phyloP scores from a whole-genome alignment of 2,113 vertebrate species.

The Otolemur garnettii region DNA sequence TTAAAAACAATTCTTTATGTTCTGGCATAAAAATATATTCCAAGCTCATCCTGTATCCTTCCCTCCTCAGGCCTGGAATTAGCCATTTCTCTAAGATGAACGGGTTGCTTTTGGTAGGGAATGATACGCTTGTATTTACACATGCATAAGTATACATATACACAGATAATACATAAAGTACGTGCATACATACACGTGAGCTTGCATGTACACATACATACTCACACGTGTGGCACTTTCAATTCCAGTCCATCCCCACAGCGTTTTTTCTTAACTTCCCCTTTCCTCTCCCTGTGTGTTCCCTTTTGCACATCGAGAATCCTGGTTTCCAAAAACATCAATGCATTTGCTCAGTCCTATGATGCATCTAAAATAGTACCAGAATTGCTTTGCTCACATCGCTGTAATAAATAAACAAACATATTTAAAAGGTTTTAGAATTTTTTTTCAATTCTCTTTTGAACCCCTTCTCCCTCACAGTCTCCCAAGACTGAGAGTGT shows the following conservation, averaged over 20 bases:
- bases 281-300: not conserved
- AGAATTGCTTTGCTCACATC: not conserved
- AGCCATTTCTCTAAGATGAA: not conserved
- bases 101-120: not conserved
- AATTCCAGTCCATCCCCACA: not conserved
- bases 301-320: not conserved
- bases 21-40: not conserved
- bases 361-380: not conserved
- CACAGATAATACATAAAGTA: no score
- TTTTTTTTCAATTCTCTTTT: not conserved
- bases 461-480: no score
- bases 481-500: not conserved
- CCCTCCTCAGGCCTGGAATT: not conserved
- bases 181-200: not conserved
- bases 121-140: not conserved
- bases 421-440: not conserved
- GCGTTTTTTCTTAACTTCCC: not conserved
- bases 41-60: not conserved
- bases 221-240: not conserved
- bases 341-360: not conserved
- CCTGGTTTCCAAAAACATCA: not conserved
- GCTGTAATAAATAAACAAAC: not conserved
- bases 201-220: not conserved
- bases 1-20: not conserved
- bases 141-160: accelerated